A percentile compares a stretch with the other conserved stretches of the same genome.
Evolutionary conservation across 53 echinoderm and acorn worm genomes (phyloP).

Genomic region (Temnopleurus reevesii): DNA sequence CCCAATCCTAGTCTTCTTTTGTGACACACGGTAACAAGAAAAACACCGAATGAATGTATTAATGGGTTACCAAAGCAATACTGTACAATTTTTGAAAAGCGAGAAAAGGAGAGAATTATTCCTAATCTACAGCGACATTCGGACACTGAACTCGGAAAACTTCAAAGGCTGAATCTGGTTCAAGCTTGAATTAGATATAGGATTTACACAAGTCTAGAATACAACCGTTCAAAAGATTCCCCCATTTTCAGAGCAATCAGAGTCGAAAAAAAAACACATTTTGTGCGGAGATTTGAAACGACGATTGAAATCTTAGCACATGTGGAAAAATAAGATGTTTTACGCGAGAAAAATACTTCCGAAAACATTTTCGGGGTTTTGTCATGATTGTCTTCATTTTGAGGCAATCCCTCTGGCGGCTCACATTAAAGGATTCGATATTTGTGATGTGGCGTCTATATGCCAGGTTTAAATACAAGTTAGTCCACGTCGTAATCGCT

Average conservation of each 20-base stretch:
- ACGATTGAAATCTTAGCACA: constrained; percentile 50
- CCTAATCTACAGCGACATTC: background rate
- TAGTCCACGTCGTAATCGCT: background rate
- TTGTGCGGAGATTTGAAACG: constrained; percentile 26
- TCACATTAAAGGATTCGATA: constrained; percentile 41
- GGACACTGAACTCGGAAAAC: constrained; percentile 21
- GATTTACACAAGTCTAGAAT: background rate
- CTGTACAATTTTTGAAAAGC: background rate
- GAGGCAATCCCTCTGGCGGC: constrained; percentile 26
- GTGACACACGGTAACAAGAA: too few relatives aligned
- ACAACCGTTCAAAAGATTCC: background rate
- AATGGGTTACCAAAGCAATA: background rate
- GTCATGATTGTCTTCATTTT: constrained; percentile 16
- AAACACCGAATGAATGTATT: background rate
- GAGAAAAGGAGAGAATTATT: background rate
- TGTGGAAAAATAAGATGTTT: constrained; percentile 36
- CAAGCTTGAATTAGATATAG: background rate
- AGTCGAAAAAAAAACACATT: constrained; percentile 19
- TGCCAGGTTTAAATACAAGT: constrained; percentile 16
- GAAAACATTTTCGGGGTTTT: constrained; percentile 37
- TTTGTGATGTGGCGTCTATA: background rate
- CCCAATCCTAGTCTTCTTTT: too few relatives aligned
- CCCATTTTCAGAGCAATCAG: background rate
- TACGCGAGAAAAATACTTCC: constrained; percentile 42
- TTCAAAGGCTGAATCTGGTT: background rate